Evolutionary conservation across 1,140 invertebrate genomes (phyloP).

Genomic region (Lerema accius): DNA sequence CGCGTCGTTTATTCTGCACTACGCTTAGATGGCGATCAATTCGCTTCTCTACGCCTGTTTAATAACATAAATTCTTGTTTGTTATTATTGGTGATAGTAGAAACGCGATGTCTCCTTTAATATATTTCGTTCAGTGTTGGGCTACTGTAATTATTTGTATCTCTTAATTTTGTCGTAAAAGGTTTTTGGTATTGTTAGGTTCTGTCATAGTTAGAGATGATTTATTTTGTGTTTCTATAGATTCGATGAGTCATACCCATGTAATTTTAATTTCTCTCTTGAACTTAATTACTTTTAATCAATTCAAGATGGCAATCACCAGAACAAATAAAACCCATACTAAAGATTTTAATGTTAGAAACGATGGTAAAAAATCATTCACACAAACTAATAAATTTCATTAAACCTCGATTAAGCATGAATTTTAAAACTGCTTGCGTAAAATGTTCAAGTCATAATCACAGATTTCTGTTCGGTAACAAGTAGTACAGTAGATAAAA

Average conservation of each 20-base stretch:
- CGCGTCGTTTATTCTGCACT: slow-evolving; percentile 72
- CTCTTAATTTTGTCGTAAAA: neutral
- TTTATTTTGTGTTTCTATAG: too few species aligned
- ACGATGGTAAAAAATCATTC: too few species aligned
- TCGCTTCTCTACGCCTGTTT: slow-evolving; percentile 47
- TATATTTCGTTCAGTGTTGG: neutral
- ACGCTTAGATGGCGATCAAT: slow-evolving; percentile 62
- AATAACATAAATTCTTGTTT: slow-evolving; percentile 29
- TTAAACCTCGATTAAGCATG: too few species aligned
- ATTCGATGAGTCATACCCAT: too few species aligned
- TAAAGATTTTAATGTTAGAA: too few species aligned
- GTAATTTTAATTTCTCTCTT: too few species aligned
- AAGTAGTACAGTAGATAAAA: neutral
- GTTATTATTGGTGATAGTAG: slow-evolving; percentile 5
- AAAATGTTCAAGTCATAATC: neutral
- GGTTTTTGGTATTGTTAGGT: too few species aligned
- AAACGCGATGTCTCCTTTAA: slow-evolving; percentile 8
- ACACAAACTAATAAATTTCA: too few species aligned
- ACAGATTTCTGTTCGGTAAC: neutral
- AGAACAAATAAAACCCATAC: too few species aligned
- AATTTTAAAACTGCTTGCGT: neutral
- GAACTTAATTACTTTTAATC: too few species aligned
- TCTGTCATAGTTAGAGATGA: too few species aligned
- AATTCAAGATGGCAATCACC: too few species aligned
- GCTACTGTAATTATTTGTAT: neutral